Conservation (phyloP, 1,140 invertebrate species). For the Sarcophaga peregrina region DNA sequence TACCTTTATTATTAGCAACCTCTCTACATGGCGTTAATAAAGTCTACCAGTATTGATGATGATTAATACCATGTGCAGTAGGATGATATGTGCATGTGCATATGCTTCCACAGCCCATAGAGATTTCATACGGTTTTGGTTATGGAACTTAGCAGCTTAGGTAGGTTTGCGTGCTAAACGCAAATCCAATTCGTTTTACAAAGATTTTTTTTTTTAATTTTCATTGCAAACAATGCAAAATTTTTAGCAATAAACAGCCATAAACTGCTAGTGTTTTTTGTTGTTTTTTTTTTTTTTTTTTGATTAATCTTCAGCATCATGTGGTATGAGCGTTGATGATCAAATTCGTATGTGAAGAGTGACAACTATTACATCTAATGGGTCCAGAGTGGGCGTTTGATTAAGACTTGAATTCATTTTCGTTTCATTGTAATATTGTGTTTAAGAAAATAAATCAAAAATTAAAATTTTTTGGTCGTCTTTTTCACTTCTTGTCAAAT, state of each 20-base stretch:
- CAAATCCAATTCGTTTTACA: neutral
- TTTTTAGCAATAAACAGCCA: neutral
- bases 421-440: neutral
- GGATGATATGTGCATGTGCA: too few species aligned
- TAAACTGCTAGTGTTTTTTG: neutral
- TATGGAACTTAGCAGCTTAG: neutral
- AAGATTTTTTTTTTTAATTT: neutral
- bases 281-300: too few species aligned
- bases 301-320: too few species aligned
- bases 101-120: too few species aligned
- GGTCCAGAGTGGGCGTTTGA: neutral
- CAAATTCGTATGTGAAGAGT: neutral
- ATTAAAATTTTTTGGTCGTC: neutral
- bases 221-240: conserved; percentile 3
- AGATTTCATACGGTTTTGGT: too few species aligned
- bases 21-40: too few species aligned
- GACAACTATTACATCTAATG: conserved; percentile 19
- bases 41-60: too few species aligned
- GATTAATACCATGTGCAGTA: too few species aligned
- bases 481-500: neutral
- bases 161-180: conserved; percentile 9
- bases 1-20: too few species aligned
- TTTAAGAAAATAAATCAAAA: neutral
- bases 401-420: neutral
- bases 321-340: neutral